Evolutionary conservation across 2,113 vertebrate species (phyloP), one percentile per base, ranked within the genome.

Genomic region (Fulmarus glacialis): DNA sequence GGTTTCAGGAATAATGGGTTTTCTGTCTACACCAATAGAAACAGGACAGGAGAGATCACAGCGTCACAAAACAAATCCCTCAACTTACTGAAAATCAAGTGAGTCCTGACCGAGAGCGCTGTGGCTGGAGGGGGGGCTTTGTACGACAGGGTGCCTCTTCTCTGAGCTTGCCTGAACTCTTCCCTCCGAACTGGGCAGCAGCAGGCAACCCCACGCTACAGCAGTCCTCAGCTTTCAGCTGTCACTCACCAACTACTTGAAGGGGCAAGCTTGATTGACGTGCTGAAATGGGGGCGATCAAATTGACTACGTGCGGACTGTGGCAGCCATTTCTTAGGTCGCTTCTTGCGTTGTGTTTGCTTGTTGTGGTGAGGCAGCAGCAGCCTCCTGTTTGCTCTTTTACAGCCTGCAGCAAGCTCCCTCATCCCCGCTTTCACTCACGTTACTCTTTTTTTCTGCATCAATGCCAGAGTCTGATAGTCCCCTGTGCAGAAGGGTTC

Each of bases 21-120:
- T 96, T 99, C 99, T 2, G 96, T 99, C 90, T 99, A 99, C 97
- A 98, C 98, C 98, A 99, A 99, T 96, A 99, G 99, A 94, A 99
- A 99, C 98, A 99, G 99, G 98, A 99, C 99, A 3, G 99, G 98
- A 48, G 99, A 99, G 98, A 99, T 99, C 86, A 98, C 98, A 17
- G 95, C 99, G 0, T 99, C 99, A 1, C 99, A 99, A 92, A 99
- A 98, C 98, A 99, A 99, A 96, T 98, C 99, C 60, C 98, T 99
- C 81, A 99, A 98, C 92, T 96, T 99, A 75, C 98, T 99, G 13
- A 99, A 99, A 97, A 99, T 99, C 98, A 99, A 99, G 99, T 99
- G 96, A 99, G 99, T 98, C 16, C 78, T 8, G 12, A 2, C 6
- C 53, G 50, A 34, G 56, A 1, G 50, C 3, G 1, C 34, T 3